phyloP scores from a whole-genome alignment of 2,113 vertebrate genomes.

The Urocynchramus pylzowi region DNA sequence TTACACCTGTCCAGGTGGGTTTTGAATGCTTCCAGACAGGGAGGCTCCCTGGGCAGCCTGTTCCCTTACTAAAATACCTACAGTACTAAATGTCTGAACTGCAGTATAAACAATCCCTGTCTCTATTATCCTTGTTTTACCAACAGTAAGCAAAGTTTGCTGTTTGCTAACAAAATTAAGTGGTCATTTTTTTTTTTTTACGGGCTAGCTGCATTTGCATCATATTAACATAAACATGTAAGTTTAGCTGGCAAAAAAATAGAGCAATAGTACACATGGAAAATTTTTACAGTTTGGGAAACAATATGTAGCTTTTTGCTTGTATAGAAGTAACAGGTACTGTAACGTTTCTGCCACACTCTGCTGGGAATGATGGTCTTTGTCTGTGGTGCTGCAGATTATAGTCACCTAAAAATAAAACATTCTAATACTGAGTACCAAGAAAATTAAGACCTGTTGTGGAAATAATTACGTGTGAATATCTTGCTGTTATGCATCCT shows the following conservation, averaged over 20 bases:
- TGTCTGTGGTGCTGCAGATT: neutral
- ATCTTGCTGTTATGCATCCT: neutral
- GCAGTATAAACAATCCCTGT: neutral
- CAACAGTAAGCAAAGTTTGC: neutral
- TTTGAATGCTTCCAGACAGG: neutral
- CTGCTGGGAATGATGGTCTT: neutral
- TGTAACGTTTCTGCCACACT: neutral
- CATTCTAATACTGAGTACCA: neutral
- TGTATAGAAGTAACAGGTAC: neutral
- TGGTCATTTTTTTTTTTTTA: neutral
- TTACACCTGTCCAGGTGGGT: neutral
- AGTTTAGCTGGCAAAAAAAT: neutral
- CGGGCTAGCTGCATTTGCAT: neutral
- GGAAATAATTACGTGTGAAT: neutral
- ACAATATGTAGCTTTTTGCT: neutral
- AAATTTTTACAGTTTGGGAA: neutral
- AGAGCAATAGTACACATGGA: neutral
- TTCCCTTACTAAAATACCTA: neutral
- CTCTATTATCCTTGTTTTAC: neutral
- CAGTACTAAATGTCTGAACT: neutral
- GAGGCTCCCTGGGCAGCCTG: neutral
- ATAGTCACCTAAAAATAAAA: neutral
- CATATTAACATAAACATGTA: neutral
- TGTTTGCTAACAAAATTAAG: neutral
- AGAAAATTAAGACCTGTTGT: neutral